Evolutionary conservation across 2,797 vertebrate species (phyloP).

Genomic region (Coracias cyanogaster): DNA sequence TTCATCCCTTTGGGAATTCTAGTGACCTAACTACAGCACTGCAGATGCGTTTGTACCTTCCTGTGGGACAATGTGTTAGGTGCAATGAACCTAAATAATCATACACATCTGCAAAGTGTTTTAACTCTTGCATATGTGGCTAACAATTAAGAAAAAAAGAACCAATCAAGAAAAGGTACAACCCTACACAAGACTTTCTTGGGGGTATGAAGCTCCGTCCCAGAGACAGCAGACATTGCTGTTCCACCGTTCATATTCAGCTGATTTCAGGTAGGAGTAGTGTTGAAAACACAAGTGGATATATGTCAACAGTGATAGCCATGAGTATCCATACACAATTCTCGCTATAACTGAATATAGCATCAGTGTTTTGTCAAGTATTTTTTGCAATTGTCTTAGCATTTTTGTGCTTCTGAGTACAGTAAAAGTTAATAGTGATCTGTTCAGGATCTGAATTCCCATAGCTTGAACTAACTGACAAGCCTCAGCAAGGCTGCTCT

Average conservation of each 20-base stretch:
- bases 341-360: not conserved
- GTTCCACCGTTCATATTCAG: not conserved
- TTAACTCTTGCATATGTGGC: not conserved
- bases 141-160: not conserved
- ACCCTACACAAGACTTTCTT: not conserved
- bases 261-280: not conserved
- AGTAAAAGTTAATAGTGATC: not conserved
- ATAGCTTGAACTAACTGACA: not conserved
- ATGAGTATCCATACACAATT: not conserved
- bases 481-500: not conserved
- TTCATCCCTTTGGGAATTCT: not conserved
- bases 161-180: not conserved
- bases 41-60: not conserved
- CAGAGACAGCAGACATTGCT: not conserved
- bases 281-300: not conserved
- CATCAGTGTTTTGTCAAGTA: fast-evolving
- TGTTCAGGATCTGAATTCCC: not conserved
- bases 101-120: not conserved
- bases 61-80: not conserved
- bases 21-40: not conserved
- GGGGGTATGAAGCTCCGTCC: not conserved
- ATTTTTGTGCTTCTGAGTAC: not conserved
- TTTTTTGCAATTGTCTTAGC: not conserved
- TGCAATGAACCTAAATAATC: not conserved
- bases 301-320: not conserved